phyloP scores from a whole-genome alignment of 2,113 vertebrate genomes.

The Oncorhynchus masou region DNA sequence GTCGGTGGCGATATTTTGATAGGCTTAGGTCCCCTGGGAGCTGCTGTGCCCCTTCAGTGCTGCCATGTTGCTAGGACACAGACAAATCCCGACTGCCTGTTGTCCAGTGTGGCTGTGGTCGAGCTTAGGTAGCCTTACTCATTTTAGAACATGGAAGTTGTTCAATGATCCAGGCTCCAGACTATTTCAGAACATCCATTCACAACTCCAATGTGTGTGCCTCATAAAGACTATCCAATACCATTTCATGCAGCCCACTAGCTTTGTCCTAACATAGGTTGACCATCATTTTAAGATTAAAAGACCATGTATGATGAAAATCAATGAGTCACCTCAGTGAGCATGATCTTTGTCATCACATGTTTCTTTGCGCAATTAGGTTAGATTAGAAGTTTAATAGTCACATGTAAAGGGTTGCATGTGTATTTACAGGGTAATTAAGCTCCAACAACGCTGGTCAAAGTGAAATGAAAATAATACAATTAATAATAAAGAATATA shows the following conservation, averaged over 20 bases:
- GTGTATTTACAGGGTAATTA: too few species aligned
- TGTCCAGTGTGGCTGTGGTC: background rate
- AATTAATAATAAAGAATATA: too few species aligned
- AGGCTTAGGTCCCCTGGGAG: constrained; percentile 19
- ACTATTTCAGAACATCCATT: background rate
- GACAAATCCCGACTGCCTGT: background rate
- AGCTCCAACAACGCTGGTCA: too few species aligned
- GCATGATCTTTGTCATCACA: too few species aligned
- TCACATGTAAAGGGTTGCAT: too few species aligned
- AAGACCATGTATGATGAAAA: too few species aligned
- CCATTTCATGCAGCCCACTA: background rate
- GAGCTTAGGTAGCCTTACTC: background rate
- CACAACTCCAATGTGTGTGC: background rate
- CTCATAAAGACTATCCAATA: background rate
- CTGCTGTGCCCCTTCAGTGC: constrained; percentile 9
- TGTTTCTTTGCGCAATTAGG: too few species aligned
- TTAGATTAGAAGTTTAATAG: too few species aligned
- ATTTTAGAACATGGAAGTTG: too few species aligned
- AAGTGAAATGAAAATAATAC: too few species aligned
- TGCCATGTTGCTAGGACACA: constrained; percentile 44
- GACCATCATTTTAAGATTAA: too few species aligned
- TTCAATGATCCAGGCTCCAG: background rate
- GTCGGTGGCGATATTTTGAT: constrained; percentile 14
- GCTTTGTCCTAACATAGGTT: background rate
- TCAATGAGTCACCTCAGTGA: too few species aligned